Evolutionary conservation across 2,113 vertebrate species (phyloP).

Genomic region (Phalacrocorax carbo): DNA sequence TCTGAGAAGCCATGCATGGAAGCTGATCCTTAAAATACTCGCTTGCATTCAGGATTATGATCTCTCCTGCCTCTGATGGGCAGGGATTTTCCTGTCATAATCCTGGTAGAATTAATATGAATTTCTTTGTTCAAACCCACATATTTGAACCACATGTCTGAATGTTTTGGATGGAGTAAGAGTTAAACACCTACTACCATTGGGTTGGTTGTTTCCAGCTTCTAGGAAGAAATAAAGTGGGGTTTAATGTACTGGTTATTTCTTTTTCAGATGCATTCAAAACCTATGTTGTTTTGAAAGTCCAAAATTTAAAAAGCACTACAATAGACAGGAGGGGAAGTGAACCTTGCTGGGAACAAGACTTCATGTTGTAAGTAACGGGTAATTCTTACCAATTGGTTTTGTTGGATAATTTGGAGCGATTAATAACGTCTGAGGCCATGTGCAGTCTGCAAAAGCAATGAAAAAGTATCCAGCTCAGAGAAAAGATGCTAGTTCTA

Average conservation of each 20-base stretch:
- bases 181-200: not conserved
- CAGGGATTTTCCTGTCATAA: not conserved
- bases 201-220: not conserved
- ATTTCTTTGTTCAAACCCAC: not conserved
- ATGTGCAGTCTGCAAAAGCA: not conserved
- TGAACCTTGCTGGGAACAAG: constrained; percentile 74
- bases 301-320: constrained; percentile 63
- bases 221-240: not conserved
- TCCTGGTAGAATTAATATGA: not conserved
- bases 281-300: constrained; percentile 71
- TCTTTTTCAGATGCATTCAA: constrained; percentile 51
- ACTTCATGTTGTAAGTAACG: constrained; percentile 74
- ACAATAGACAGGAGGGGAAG: constrained; percentile 56
- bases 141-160: not conserved
- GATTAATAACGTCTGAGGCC: not conserved
- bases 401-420: not conserved
- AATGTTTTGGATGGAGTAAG: not conserved
- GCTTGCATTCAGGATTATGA: not conserved
- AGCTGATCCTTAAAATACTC: not conserved
- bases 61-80: not conserved
- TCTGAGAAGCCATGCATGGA: not conserved
- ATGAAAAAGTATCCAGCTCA: not conserved
- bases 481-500: not conserved
- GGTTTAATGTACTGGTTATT: not conserved
- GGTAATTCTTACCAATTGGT: not conserved